Evolutionary conservation across 2,113 vertebrate species (phyloP), one percentile per base, ranked within the genome.

Genomic region (Copsychus sechellarum): DNA sequence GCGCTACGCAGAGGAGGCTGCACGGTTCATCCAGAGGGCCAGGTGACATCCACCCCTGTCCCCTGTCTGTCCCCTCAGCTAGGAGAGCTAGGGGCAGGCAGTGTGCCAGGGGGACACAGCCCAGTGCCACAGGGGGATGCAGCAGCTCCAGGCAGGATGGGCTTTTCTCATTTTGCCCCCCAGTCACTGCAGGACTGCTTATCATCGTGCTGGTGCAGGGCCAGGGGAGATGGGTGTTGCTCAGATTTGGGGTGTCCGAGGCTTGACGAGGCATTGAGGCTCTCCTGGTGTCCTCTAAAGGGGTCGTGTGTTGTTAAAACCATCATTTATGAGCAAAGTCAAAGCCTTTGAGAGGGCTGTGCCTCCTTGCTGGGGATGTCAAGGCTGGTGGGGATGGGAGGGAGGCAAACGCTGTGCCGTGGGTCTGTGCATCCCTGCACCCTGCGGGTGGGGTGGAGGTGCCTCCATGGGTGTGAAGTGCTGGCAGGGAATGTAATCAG

Each of bases 21-120:
- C 93, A 0, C 81, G 56, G 45, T 98, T 99, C 91, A 99, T 99
- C 65, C 97, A 15, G 71, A 80, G 54, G 6, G 98, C 99, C 5
- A 99, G 98, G 99, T 99, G 95, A 96, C 96, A 24, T 33, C 29
- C 69, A 38, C 26, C 28, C 0, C 36, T 22, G 1, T 56, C 4
- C 6, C 10, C 60, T 28, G 47, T 3, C 31, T 3, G 8, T 45
- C 36, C 71, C 43, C 36, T 31, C 3, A 4, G 0, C 53, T 1
- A 0, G 53, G 25, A 58, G 9, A 51, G 33, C 84, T 17, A 19
- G 43, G 43, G 43, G 9, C 43, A 43, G 43, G 43, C 43, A 43
- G 43, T 19, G 43, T 43, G 43, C 43, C 43, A 45, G 43, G 43
- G 43, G 43, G 19, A 45, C 43, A 45, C 43, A 45, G 43, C 43